Conservation (phyloP, 1,140 invertebrate genomes). For the Antheraea pernyi region DNA sequence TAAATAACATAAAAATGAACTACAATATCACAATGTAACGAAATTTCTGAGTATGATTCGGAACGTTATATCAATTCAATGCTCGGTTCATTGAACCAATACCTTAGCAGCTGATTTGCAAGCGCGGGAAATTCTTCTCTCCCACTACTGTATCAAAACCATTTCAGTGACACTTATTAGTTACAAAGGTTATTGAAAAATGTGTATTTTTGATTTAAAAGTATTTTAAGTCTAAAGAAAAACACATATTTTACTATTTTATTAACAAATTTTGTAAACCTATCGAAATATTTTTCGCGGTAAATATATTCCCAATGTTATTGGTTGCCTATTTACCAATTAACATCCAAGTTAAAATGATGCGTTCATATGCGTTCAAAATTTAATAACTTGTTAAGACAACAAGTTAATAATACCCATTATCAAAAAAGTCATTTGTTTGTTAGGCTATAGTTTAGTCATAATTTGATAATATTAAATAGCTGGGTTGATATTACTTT, state of each 20-base stretch:
- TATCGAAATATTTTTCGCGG: not conserved
- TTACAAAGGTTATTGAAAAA: not conserved
- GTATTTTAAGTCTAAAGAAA: not conserved
- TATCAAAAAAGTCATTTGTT: too few species aligned
- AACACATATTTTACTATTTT: not conserved
- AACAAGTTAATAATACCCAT: not conserved
- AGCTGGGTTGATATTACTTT: too few species aligned
- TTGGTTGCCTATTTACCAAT: not conserved
- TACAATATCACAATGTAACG: not conserved
- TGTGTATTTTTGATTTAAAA: not conserved
- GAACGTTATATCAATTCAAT: not conserved
- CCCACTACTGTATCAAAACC: not conserved
- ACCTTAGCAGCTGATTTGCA: conserved; percentile 4
- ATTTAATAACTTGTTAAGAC: not conserved
- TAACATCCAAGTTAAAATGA: not conserved
- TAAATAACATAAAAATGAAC: not conserved
- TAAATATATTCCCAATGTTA: not conserved
- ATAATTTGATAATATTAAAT: too few species aligned
- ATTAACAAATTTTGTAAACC: not conserved
- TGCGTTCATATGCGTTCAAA: not conserved
- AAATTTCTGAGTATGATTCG: not conserved
- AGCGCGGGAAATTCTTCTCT: conserved; percentile 1
- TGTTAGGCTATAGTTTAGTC: too few species aligned
- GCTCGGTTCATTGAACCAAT: conserved; percentile 11
- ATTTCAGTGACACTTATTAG: not conserved